These are phyloP conservation scores for Hiodon tergisus DNA, from an alignment of 2,113 vertebrate genomes.

Conservation along the genomic window DNA sequence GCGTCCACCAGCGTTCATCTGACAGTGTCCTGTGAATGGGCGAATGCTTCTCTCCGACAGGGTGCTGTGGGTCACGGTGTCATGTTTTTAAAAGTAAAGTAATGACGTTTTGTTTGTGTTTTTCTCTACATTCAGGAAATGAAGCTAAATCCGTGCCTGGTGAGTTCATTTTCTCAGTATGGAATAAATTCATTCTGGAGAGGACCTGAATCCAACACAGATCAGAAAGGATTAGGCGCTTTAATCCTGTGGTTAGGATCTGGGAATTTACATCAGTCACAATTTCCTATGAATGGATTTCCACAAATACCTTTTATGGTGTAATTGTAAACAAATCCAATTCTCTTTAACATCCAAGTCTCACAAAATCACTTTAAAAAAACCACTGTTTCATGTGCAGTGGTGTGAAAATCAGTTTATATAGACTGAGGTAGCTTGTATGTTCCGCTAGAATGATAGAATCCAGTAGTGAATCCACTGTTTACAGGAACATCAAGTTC, in stretches of 20 bases:
- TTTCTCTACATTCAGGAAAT: not conserved
- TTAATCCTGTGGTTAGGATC: not conserved
- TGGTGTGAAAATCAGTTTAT: not conserved
- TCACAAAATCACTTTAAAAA: not conserved
- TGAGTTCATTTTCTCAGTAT: slow-evolving; percentile 1
- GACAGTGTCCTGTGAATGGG: not conserved
- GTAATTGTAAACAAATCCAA: not conserved
- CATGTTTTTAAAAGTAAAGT: not conserved
- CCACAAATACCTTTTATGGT: not conserved
- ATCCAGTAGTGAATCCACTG: no score
- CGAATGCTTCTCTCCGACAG: not conserved
- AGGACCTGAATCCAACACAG: slow-evolving; percentile 8
- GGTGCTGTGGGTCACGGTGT: not conserved
- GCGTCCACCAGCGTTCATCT: slow-evolving; percentile 22
- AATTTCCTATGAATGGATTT: not conserved
- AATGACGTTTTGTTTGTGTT: not conserved
- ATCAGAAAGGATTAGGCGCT: slow-evolving; percentile 3
- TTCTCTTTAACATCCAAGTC: not conserved
- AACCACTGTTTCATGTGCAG: not conserved
- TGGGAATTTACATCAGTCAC: slow-evolving; percentile 4
- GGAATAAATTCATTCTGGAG: not conserved
- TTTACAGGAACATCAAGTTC: no score
- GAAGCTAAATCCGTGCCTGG: slow-evolving; percentile 5
- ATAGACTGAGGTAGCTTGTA: no score
- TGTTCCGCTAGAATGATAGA: no score